Conservation (phyloP, 2,888 invertebrate genomes). For the Sphaeridia pumilis region DNA sequence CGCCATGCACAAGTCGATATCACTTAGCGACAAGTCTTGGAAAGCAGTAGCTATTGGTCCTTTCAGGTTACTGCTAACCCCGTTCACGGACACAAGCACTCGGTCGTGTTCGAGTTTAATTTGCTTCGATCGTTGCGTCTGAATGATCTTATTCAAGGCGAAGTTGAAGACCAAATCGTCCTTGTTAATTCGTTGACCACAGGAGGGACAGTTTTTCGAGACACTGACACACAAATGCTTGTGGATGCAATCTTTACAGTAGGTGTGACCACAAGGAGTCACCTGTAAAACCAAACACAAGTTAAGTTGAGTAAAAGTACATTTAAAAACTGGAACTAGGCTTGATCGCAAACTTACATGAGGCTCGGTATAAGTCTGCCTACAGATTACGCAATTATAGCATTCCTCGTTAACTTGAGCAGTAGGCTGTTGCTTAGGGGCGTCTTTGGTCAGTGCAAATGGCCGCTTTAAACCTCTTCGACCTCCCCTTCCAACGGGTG, state of each 20-base stretch:
- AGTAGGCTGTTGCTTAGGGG: too few species aligned
- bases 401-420: too few species aligned
- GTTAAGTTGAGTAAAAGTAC: too few species aligned
- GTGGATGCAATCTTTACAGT: slow-evolving; percentile 69
- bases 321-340: too few species aligned
- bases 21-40: slow-evolving; percentile 47
- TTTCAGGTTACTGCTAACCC: slow-evolving; percentile 21
- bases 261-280: slow-evolving; percentile 84
- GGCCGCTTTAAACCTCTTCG: too few species aligned
- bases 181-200: slow-evolving; percentile 54
- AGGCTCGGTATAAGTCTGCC: slow-evolving; percentile 76
- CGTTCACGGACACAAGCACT: not conserved
- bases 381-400: slow-evolving; percentile 77
- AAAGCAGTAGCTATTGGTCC: slow-evolving; percentile 6
- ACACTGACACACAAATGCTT: slow-evolving; percentile 51
- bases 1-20: slow-evolving; percentile 70
- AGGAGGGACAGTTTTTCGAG: slow-evolving; percentile 61
- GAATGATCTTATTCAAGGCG: slow-evolving; percentile 65
- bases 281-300: too few species aligned
- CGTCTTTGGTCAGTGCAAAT: too few species aligned
- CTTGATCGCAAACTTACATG: slow-evolving; percentile 45
- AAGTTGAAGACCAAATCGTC: slow-evolving; percentile 78
- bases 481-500: too few species aligned
- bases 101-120: slow-evolving; percentile 21
- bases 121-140: slow-evolving; percentile 46